Evolutionary conservation across 2,797 vertebrate species (phyloP).

Genomic region (Pipistrellus pygmaeus): DNA sequence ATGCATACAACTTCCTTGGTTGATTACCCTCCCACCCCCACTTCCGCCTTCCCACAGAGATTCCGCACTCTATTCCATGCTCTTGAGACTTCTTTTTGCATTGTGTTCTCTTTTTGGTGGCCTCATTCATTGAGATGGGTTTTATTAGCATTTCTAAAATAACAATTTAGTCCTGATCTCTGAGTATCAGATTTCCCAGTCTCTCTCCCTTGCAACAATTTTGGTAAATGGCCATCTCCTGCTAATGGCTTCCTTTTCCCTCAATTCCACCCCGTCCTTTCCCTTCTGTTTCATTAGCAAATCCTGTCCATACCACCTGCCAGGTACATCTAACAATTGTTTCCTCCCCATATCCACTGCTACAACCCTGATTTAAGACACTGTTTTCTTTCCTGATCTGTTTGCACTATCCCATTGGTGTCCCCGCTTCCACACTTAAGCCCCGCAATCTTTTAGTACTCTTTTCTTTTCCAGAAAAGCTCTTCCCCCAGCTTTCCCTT

Average conservation of each 20-base stretch:
- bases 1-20: too few species aligned
- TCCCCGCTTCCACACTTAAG: background rate
- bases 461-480: conserved; percentile 19
- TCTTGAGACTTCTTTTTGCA: background rate
- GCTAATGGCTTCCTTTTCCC: background rate
- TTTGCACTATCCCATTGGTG: background rate
- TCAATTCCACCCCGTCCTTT: background rate
- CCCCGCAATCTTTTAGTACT: background rate
- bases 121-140: conserved; percentile 8
- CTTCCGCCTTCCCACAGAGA: too few species aligned
- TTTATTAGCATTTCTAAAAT: background rate
- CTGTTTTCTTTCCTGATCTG: background rate
- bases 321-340: background rate
- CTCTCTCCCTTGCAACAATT: background rate
- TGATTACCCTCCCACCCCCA: too few species aligned
- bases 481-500: background rate
- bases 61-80: background rate
- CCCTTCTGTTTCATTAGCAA: conserved; percentile 11
- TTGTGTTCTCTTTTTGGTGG: background rate
- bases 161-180: background rate
- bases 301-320: background rate
- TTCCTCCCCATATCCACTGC: background rate
- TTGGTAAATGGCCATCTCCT: conserved; percentile 19
- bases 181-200: background rate
- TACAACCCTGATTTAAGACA: background rate